Conservation (phyloP, 2,797 vertebrate species). For the Paramormyrops hopkinsi region DNA sequence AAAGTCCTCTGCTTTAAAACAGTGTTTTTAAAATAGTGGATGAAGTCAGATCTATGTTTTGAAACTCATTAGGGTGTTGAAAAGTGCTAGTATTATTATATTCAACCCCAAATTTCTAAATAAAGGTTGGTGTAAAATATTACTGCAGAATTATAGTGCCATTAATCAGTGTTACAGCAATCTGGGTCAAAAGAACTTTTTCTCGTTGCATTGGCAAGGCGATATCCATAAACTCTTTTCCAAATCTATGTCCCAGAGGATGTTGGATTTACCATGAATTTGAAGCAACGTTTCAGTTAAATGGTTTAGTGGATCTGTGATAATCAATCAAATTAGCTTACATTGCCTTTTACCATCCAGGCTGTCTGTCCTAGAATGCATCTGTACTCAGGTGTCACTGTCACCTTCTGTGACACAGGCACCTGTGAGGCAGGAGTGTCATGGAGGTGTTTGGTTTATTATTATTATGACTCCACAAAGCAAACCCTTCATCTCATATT, state of each 20-base stretch:
- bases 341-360: not conserved
- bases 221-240: not conserved
- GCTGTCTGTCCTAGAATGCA: not conserved
- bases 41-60: not conserved
- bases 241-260: not conserved
- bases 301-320: not conserved
- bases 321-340: not conserved
- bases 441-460: not conserved
- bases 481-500: not conserved
- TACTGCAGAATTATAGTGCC: not conserved
- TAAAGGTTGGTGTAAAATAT: not conserved
- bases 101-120: not conserved
- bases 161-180: not conserved
- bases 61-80: conserved; percentile 3
- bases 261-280: not conserved
- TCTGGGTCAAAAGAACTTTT: not conserved
- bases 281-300: not conserved
- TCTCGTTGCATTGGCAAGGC: not conserved
- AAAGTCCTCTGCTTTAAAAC: not conserved
- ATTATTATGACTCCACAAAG: not conserved
- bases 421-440: not conserved
- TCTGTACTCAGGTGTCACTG: not conserved
- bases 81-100: not conserved
- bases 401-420: not conserved
- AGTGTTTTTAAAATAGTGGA: not conserved